Base-by-base conservation (phyloP, 2,113 vertebrate species). In the Nycticorax nycticorax region DNA sequence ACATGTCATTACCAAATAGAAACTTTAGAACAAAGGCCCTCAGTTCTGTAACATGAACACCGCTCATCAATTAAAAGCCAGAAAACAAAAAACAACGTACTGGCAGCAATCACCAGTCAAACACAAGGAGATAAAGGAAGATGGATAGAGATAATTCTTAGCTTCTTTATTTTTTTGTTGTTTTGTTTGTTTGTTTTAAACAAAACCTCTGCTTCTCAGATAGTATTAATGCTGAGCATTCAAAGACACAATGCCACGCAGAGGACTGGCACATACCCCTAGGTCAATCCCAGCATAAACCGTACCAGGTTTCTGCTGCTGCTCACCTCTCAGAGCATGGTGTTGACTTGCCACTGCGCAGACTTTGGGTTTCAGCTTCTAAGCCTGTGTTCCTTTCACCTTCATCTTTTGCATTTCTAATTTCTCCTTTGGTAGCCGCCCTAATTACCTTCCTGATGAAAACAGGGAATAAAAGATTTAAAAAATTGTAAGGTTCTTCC, bases 291-390 rank as follows among this genome's bases (percentile, higher is more conserved):
- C 3, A 0, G 16, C 17, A 10, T 7, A 32, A 80, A 14, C 10
- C 67, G 10, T 18, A 67, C 41, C 16, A 14, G 68, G 20, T 53
- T 59, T 18, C 66, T 62, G 74, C 71, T 62, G 74, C 67, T 35
- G 62, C 95, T 97, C 91, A 99, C 99, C 98, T 98, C 96, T 98
- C 97, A 8, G 98, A 98, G 59, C 93, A 94, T 5, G 79, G 83
- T 3, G 85, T 84, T 69, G 98, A 98, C 66, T 94, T 98, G 62
- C 78, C 92, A 52, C 97, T 98, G 67, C 16, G 59, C 50, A 98
- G 81, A 69, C 96, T 98, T 33, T 96, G 98, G 32, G 91, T 89
- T 12, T 99, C 99, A 95, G 96, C 96, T 39, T 98, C 98, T 28
- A 98, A 96, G 60, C 95, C 97, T 30, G 81, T 80, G 73, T 82